Base-by-base conservation (phyloP, 1,140 invertebrate genomes). In the Saccostrea glomerata region DNA sequence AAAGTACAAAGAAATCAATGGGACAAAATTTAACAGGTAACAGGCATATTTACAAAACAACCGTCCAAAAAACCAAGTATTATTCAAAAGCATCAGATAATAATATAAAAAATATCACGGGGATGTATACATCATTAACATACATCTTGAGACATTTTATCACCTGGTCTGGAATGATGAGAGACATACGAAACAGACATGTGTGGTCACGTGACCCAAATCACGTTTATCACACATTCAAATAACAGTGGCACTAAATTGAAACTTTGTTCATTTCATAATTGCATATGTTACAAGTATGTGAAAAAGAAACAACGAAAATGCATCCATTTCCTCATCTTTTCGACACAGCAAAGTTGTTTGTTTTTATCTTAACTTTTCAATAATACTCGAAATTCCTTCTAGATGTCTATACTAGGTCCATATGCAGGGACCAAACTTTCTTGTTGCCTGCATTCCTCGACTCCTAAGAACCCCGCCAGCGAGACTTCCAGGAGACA, bases 31-130 rank as follows among this genome's bases (percentile, higher is more conserved):
- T 73, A 73, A 73, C 70, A 73, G 25, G 1, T 73, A 73, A 73
- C 70, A 73, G 70, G 70, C 23, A 73, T 73, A 73, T 73, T 73
- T 73, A 73, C 70, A 73, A 73, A 36, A 73, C 25, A 73, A 73
- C 70, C 70, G 70, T 73, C 70, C 70, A 70, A 73, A 73, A 73
- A 73, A 30, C 70, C 70, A 73, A 73, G 70, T 73, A 73, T 73
- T 73, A 73, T 73, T 73, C 70, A 73, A 73, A 73, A 73, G 70
- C 70, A 30, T 73, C 23, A 73, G 70, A 73, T 73, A 73, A 73
- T 73, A 73, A 73, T 73, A 73, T 73, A 73, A 73, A 47, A 73
- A 73, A 25, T 73, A 73, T 73, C 70, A 73, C 70, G 30, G 70
- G 70, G 70, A 73, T 73, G 70, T 73, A 73, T 73, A 40, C 30